Conservation (phyloP, 2,888 invertebrate genomes). For the Encarsia formosa region DNA sequence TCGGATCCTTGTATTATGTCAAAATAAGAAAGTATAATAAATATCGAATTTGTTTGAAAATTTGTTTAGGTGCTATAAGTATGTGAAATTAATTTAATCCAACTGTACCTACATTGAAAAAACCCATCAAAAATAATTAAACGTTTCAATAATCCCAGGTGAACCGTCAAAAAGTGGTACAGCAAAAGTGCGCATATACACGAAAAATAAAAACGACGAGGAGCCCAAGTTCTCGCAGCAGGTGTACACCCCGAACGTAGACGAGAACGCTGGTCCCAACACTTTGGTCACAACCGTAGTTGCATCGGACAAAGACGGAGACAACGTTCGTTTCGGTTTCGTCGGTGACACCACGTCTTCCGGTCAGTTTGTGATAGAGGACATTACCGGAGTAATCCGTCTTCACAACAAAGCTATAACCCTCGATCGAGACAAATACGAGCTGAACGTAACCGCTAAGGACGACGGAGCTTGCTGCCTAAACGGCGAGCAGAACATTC, state of each 20-base stretch:
- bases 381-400: conserved; percentile 90
- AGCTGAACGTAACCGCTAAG: conserved; percentile 92
- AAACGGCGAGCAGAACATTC: conserved; percentile 80
- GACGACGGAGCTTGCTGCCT: conserved; percentile 97
- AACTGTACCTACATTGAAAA: too few relatives aligned
- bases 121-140: too few relatives aligned
- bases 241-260: conserved; percentile 93
- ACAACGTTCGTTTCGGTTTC: conserved; percentile 89
- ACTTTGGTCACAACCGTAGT: conserved; percentile 95
- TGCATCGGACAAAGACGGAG: conserved; percentile 95
- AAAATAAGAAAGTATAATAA: neutral
- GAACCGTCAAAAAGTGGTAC: conserved; percentile 88
- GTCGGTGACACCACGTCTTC: conserved; percentile 86
- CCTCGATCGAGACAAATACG: conserved; percentile 89
- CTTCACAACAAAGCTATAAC: conserved; percentile 82
- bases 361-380: conserved; percentile 92
- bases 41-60: neutral
- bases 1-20: too few relatives aligned
- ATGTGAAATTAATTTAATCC: too few relatives aligned
- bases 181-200: conserved; percentile 90
- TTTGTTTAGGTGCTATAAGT: neutral
- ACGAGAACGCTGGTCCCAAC: conserved; percentile 92
- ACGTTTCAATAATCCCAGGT: conserved; percentile 49
- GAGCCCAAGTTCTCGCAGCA: conserved; percentile 95
- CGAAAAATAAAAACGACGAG: conserved; percentile 98